These are phyloP conservation scores for Centropus unirufus DNA, from an alignment of 2,113 vertebrate genomes.

Conservation along the genomic window DNA sequence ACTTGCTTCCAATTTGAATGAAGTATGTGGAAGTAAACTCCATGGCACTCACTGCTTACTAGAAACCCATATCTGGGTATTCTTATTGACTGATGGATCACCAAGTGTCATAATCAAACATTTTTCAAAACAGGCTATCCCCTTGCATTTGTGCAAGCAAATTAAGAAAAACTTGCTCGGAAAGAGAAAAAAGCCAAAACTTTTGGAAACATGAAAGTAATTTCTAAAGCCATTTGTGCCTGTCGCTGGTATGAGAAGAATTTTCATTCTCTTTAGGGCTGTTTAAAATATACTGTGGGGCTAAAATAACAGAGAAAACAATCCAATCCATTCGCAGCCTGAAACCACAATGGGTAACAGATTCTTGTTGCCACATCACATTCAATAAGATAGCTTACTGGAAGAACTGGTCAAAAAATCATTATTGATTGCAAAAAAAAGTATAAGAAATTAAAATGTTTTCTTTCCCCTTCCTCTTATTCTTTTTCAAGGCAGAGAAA, in stretches of 20 bases:
- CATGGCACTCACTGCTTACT: background rate
- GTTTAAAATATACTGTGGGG: conserved; percentile 77
- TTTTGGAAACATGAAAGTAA: conserved; percentile 71
- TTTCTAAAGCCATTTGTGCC: conserved; percentile 74
- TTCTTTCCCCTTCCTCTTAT: background rate
- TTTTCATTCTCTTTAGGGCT: conserved; percentile 78
- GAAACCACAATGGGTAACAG: conserved; percentile 67
- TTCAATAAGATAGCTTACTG: conserved; percentile 55
- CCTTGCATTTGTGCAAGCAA: conserved; percentile 49
- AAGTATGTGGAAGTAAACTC: conserved; percentile 29
- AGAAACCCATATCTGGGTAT: conserved; percentile 13
- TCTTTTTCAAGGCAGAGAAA: background rate
- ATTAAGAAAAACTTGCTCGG: conserved; percentile 16
- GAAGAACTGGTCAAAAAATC: conserved; percentile 48
- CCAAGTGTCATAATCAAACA: background rate
- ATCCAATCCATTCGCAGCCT: conserved; percentile 67
- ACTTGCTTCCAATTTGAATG: conserved; percentile 19
- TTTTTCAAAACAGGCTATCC: conserved; percentile 45
- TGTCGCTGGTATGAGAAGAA: conserved; percentile 71
- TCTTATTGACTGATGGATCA: conserved; percentile 27
- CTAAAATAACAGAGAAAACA: conserved; percentile 75
- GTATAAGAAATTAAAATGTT: background rate
- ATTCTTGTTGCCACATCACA: background rate
- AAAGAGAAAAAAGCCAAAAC: conserved; percentile 64
- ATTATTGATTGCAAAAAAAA: background rate